Base-by-base conservation (phyloP, 1,140 invertebrate species). In the Hesperophylax magnus region DNA sequence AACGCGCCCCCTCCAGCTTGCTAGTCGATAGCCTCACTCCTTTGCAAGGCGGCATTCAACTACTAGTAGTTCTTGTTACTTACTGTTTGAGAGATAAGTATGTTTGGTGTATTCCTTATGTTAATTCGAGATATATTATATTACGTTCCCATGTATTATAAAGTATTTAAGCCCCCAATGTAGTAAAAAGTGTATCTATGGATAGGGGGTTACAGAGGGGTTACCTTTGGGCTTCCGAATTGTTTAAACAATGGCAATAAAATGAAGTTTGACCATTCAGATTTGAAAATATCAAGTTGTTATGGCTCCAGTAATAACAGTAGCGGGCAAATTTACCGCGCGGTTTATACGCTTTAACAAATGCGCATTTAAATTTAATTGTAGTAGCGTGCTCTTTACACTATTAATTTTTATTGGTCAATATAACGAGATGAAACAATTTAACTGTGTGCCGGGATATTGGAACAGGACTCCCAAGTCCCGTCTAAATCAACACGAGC, bases 351-450 rank as follows among this genome's bases (percentile, higher is more conserved):
- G 39, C 67, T 71, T 18, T 71, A 24, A 53, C 67, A 71, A 71
- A 71, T 71, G 67, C 67, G 67, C 67, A 71, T 71, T 71, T 52
- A 71, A 71, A 71, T 71, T 71, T 65, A 65, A 65, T 65, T 65
- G 61, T 24, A 65, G 24, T 31, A 24, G 67, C 67, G n/a, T 20
- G 67, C 67, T 71, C 67, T 71, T 47, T 71, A 71, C 67, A 71
- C 67, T 71, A 71, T 71, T 71, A 71, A 71, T 71, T 71, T 71
- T 71, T 71, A 71, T 71, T 71, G 67, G 67, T 71, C 67, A 47
- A 53, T 71, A 71, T 71, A 71, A 47, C 67, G 34, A 71, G 67
- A 71, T 71, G 67, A 71, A 71, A 71, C 39, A 71, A 71, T 71
- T 71, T 52, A 71, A 53, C 67, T n/a, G 67, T 18, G 20, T 22